Percentiles rank a stretch among this genome's conserved stretches.
These are phyloP conservation scores for Pemphredon lugubris DNA, from an alignment of 2,888 invertebrate species.

Conservation along the genomic window DNA sequence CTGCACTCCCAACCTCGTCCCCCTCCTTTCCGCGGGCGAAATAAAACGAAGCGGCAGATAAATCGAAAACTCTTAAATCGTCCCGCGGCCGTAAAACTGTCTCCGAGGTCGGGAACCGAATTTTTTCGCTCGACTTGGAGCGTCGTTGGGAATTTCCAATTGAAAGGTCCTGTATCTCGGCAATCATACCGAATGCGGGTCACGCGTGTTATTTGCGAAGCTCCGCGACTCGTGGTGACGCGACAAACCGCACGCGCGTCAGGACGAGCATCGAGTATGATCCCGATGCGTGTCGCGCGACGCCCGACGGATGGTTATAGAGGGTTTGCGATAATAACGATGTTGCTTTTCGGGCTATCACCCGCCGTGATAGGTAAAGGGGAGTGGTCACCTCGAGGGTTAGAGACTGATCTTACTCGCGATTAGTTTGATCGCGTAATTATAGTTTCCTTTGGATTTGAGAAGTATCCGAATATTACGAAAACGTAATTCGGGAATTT, in stretches of 20 bases:
- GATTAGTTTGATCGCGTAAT: too few relatives aligned
- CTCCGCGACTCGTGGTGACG: conserved; percentile 70
- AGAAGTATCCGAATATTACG: too few relatives aligned
- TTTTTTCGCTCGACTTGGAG: neutral
- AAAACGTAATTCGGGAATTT: too few relatives aligned
- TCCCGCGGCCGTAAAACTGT: neutral
- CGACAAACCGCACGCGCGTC: conserved; percentile 66
- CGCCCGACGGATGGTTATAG: conserved; percentile 31
- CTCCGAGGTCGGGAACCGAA: neutral
- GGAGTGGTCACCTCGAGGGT: too few relatives aligned
- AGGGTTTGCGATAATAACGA: conserved; percentile 24
- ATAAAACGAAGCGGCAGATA: neutral
- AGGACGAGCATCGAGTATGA: conserved; percentile 51
- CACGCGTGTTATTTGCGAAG: conserved; percentile 69
- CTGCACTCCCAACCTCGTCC: neutral
- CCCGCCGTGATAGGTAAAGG: neutral
- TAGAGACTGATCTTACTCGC: too few relatives aligned
- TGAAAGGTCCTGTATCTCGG: conserved; percentile 2
- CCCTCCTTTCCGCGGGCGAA: too few relatives aligned
- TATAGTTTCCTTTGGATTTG: too few relatives aligned
- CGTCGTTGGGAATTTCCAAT: conserved; percentile 7
- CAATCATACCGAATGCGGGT: conserved; percentile 59
- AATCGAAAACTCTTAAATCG: conserved; percentile 2
- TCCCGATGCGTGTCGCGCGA: conserved; percentile 54
- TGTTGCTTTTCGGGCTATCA: neutral